Evolutionary conservation across 2,113 vertebrate species (phyloP).

Genomic region (Sorex araneus): DNA sequence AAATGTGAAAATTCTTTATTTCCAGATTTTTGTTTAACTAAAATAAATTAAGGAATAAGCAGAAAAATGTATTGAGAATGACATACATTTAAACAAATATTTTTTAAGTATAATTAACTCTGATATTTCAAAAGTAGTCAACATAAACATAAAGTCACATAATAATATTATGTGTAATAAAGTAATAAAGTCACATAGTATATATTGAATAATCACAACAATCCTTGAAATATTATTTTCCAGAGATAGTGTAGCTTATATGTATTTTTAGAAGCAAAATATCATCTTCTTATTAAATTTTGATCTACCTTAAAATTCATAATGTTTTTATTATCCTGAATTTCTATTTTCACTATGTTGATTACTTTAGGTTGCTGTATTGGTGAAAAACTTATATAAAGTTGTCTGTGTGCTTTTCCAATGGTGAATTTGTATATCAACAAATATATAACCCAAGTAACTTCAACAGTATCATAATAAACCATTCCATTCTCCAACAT

Average conservation of each 20-base stretch:
- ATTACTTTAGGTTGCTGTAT: background rate
- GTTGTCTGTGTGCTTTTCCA: background rate
- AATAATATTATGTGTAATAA: too few species aligned
- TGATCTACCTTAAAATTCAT: background rate
- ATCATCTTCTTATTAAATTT: background rate
- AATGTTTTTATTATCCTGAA: background rate
- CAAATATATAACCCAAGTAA: background rate
- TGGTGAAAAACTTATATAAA: background rate
- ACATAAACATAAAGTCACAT: too few species aligned
- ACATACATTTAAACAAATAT: too few species aligned
- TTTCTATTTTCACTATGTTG: background rate
- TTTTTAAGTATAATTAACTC: too few species aligned
- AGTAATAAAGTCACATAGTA: too few species aligned
- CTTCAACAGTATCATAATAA: background rate
- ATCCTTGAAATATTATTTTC: background rate
- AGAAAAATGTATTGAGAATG: background rate
- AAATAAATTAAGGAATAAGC: background rate
- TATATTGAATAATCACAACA: background rate
- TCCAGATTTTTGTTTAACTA: background rate
- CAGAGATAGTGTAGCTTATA: background rate
- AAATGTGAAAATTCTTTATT: background rate
- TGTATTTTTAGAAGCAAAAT: too few species aligned
- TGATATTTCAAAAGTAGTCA: too few species aligned
- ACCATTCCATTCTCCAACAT: background rate
- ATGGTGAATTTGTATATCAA: background rate